Evolutionary conservation across 1,140 invertebrate species (phyloP).

Genomic region (Elysia chlorotica): DNA sequence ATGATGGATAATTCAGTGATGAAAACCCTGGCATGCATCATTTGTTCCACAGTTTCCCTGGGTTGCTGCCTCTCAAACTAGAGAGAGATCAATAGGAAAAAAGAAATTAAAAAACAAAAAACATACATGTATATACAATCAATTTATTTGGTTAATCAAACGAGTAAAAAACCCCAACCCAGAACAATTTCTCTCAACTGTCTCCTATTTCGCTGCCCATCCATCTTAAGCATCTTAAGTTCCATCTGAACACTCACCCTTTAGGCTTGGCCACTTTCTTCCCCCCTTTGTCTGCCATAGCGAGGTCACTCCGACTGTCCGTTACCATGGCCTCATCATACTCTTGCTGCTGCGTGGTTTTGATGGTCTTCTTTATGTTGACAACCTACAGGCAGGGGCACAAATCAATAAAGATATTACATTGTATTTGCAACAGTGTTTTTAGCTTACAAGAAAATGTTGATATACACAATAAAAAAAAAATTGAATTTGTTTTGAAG

Average conservation of each 20-base stretch:
- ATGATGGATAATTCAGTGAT: not conserved
- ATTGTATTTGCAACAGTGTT: too few relatives aligned
- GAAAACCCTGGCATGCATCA: not conserved
- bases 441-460: too few relatives aligned
- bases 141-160: not conserved
- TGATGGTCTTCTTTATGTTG: constrained; percentile 82
- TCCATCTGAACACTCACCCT: constrained; percentile 44
- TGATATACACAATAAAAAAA: too few relatives aligned
- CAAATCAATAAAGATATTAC: too few relatives aligned
- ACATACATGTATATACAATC: not conserved
- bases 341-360: constrained; percentile 65
- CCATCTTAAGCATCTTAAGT: not conserved
- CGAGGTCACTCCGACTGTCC: constrained; percentile 64
- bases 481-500: too few relatives aligned
- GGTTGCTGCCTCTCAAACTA: not conserved
- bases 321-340: constrained; percentile 63
- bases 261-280: constrained; percentile 56
- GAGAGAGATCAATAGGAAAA: not conserved
- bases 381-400: too few relatives aligned
- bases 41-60: not conserved
- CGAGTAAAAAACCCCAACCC: not conserved
- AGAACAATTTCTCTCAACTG: not conserved
- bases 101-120: not conserved
- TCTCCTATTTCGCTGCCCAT: not conserved
- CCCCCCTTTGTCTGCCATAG: constrained; percentile 51